Evolutionary conservation across 2,888 invertebrate species (phyloP).

Genomic region (Macrophya annulata): DNA sequence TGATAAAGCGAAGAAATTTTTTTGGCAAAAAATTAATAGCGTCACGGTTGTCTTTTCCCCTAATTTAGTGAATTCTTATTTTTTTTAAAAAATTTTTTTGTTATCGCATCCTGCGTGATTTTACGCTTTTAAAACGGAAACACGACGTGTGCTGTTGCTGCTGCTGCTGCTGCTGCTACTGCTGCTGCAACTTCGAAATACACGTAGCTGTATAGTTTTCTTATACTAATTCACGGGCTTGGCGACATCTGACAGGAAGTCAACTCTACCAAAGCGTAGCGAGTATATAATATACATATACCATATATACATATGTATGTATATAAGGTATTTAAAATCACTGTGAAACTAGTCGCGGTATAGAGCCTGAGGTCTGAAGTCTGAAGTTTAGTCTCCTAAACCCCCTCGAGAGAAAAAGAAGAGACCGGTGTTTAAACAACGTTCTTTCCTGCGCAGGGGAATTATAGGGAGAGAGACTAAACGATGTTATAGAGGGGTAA

Average conservation of each 20-base stretch:
- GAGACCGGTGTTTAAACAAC: slow-evolving; percentile 30
- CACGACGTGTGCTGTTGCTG: not conserved
- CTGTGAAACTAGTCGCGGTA: not conserved
- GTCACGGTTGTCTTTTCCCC: not conserved
- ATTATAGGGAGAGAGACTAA: not conserved
- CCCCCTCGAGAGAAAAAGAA: not conserved
- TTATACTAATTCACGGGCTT: not conserved
- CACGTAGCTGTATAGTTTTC: not conserved
- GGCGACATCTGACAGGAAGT: slow-evolving; percentile 40
- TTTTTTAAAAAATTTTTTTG: not conserved
- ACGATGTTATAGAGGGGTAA: not conserved
- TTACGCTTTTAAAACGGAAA: not conserved
- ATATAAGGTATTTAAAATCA: slow-evolving; percentile 14
- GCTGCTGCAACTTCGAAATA: not conserved
- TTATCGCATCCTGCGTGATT: not conserved
- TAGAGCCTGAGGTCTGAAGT: not conserved
- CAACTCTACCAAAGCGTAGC: slow-evolving; percentile 25
- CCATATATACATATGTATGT: not conserved
- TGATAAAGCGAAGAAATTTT: no score
- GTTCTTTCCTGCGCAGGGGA: not conserved
- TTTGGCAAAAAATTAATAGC: no score
- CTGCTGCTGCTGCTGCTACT: not conserved
- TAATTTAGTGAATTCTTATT: not conserved
- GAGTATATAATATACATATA: not conserved
- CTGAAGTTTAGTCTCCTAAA: not conserved